Evolutionary conservation across 2,797 vertebrate species (phyloP), one percentile per base, ranked within the genome.

Genomic region (Xerus rutilus): DNA sequence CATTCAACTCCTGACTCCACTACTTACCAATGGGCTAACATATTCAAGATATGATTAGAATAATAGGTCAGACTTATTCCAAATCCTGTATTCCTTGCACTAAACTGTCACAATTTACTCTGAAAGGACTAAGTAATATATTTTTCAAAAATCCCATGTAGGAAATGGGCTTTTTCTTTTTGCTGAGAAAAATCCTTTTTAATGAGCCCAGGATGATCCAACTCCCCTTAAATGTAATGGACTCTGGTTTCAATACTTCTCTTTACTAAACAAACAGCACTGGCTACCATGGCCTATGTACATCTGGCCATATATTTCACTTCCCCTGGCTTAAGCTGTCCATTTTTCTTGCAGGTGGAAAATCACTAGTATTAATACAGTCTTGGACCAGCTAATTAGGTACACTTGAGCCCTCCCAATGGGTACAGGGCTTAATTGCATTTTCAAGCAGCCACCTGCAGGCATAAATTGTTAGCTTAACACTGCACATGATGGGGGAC

Each of bases 391-490:
- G 65, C 69, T 89, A 96, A 91, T 86, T 43, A 90, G 54, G 74
- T 79, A 11, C 52, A 76, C 74, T 84, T 83, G 67, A 92, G 84
- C 54, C 57, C 64, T 95, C 89, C 94, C 57, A 39, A 30, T 43
- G 88, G 88, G 67, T 59, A 4, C 17, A 69, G 47, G 62, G 28
- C 73, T 77, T 77, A 90, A 97, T 69, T 96, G 73, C 49, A 39
- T 89, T 95, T 95, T 70, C 86, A 94, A 92, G 45, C 52, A 94
- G 70, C 70, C 92, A 95, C 76, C 88, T 95, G 82, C 85, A 96
- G 65, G 52, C 69, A 85, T 96, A 95, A 93, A 94, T 78, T 96
- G 62, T 89, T 73, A 54, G 20, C 28, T 92, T 82, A 86, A 70
- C 45, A 47, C 35, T 49, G 25, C 52, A 62, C 8, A 14, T 25